phyloP scores from a whole-genome alignment of 2,888 invertebrate species.

The Drosophila planitibia region DNA sequence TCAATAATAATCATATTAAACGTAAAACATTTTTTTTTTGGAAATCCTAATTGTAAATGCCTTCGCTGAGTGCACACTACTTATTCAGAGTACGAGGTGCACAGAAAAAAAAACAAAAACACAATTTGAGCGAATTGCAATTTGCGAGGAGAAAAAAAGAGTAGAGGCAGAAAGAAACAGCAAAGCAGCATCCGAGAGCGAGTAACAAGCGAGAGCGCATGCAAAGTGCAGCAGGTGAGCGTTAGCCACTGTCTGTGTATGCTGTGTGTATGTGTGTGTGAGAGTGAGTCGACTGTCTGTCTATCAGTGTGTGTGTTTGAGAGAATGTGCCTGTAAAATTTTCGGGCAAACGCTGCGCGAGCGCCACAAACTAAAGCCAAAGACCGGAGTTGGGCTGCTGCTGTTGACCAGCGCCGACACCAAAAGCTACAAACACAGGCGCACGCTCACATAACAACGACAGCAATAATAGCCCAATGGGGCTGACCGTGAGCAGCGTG shows the following conservation, averaged over 20 bases:
- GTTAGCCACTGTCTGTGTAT: slow-evolving; percentile 11
- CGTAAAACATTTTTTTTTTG: slow-evolving; percentile 30
- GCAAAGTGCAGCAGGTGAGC: slow-evolving; percentile 77
- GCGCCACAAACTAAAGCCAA: slow-evolving; percentile 59
- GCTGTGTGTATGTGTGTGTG: slow-evolving; percentile 13
- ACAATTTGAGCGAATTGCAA: slow-evolving; percentile 44
- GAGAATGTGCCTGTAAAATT: slow-evolving; percentile 52
- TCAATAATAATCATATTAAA: slow-evolving; percentile 57
- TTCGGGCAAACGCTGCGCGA: slow-evolving; percentile 66
- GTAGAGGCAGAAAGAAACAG: slow-evolving; percentile 27
- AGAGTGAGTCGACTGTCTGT: slow-evolving; percentile 15
- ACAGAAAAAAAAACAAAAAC: slow-evolving; percentile 32
- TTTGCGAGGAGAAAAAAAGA: slow-evolving; percentile 31
- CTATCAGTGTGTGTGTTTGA: slow-evolving; percentile 37
- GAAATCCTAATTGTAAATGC: slow-evolving; percentile 39
- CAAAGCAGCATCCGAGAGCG: slow-evolving; percentile 53
- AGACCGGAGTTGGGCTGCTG: slow-evolving; percentile 59
- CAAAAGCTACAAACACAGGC: slow-evolving; percentile 62
- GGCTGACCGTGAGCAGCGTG: slow-evolving; percentile 63
- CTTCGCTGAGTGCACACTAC: slow-evolving; percentile 9
- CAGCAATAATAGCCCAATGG: slow-evolving; percentile 60
- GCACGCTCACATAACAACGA: slow-evolving; percentile 61
- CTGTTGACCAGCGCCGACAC: slow-evolving; percentile 52
- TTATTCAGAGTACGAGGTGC: slow-evolving; percentile 25
- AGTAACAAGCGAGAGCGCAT: slow-evolving; percentile 63